Conservation (phyloP, 2,113 vertebrate species). For the Corythaeola cristata region DNA sequence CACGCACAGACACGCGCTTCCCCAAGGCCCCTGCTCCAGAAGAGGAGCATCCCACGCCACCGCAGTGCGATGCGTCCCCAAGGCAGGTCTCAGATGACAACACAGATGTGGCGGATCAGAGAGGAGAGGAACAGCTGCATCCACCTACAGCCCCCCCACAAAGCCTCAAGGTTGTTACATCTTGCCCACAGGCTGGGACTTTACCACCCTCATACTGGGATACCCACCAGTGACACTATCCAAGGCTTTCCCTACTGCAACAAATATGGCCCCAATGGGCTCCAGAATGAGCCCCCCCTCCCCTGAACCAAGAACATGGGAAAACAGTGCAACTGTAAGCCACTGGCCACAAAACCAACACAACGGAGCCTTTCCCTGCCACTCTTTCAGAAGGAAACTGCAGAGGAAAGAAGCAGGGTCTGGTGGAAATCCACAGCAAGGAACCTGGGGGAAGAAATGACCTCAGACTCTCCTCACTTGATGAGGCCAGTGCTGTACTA, state of each 20-base stretch:
- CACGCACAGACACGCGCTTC: neutral
- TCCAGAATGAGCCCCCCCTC: neutral
- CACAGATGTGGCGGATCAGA: neutral
- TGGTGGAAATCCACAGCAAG: neutral
- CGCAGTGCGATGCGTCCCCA: neutral
- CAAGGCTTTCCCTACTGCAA: neutral
- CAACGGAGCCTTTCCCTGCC: neutral
- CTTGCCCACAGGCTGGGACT: neutral
- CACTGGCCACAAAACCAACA: neutral
- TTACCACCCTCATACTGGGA: neutral
- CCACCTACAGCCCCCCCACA: neutral
- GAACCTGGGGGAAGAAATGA: neutral
- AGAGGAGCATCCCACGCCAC: neutral
- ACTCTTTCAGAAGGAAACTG: neutral
- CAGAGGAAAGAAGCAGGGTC: neutral
- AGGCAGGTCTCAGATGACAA: neutral
- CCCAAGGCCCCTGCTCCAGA: neutral
- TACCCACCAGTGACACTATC: too few relatives aligned
- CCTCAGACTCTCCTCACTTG: neutral
- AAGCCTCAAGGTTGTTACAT: neutral
- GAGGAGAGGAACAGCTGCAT: neutral
- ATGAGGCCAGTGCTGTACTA: neutral
- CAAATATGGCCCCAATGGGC: neutral
- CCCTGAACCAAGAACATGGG: neutral
- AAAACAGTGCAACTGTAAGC: neutral